Conservation (phyloP, 2,797 vertebrate genomes). For the Bradypodion ventrale region DNA sequence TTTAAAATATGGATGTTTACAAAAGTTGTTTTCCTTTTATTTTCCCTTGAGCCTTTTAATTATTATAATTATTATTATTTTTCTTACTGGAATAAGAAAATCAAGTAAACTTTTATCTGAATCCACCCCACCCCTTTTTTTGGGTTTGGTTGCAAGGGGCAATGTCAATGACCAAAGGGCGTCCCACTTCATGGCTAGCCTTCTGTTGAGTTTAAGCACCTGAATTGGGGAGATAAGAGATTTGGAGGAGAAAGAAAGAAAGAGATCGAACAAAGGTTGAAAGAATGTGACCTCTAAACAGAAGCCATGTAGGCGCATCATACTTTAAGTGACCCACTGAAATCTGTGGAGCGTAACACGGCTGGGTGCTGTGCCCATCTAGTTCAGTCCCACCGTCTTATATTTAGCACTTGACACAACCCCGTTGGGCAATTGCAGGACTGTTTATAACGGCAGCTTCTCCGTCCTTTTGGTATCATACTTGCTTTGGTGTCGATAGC, state of each 20-base stretch:
- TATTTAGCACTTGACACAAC: neutral
- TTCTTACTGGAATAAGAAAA: conserved; percentile 70
- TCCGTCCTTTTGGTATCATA: neutral
- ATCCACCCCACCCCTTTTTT: conserved; percentile 38
- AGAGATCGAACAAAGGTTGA: neutral
- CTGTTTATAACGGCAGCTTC: neutral
- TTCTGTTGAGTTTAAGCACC: neutral
- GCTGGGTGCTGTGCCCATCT: neutral
- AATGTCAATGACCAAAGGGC: conserved; percentile 47
- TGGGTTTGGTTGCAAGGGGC: conserved; percentile 40
- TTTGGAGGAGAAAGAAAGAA: neutral
- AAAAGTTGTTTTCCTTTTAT: conserved; percentile 69
- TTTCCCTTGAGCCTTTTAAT: conserved; percentile 54
- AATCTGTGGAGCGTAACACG: neutral
- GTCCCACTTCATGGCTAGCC: conserved; percentile 49
- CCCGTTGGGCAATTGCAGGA: neutral
- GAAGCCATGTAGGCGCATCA: neutral
- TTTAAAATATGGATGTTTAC: conserved; percentile 73
- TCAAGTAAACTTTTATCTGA: conserved; percentile 14
- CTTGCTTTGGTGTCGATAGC: neutral
- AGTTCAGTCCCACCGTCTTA: neutral
- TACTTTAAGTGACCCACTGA: neutral
- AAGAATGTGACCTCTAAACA: neutral
- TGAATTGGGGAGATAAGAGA: neutral
- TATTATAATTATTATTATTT: conserved; percentile 66